Conservation (phyloP, 2,113 vertebrate species). For the Myotis yumanensis region DNA sequence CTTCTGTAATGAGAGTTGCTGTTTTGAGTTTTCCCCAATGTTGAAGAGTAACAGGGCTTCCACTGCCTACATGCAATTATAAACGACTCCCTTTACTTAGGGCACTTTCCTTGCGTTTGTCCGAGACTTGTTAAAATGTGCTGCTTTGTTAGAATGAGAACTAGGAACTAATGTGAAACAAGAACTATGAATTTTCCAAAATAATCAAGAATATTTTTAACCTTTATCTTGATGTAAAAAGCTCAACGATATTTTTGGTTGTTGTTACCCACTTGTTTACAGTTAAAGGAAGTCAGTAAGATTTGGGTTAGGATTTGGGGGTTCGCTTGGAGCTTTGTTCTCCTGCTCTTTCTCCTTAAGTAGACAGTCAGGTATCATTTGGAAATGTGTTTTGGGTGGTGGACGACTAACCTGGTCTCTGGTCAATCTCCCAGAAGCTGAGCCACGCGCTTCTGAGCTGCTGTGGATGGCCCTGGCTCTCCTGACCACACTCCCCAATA, state of each 20-base stretch:
- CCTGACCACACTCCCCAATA: not conserved
- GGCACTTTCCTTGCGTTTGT: not conserved
- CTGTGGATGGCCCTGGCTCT: slow-evolving; percentile 56
- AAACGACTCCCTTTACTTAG: not conserved
- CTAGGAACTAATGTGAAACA: not conserved
- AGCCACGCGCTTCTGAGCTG: accelerated
- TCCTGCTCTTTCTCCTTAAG: not conserved
- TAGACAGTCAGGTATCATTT: not conserved
- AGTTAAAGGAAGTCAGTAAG: not conserved
- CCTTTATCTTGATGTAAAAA: not conserved
- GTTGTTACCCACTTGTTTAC: not conserved
- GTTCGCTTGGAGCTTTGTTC: not conserved
- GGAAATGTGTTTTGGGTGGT: not conserved
- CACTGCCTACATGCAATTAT: not conserved
- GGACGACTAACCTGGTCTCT: not conserved
- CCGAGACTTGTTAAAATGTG: not conserved
- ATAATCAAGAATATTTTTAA: not conserved
- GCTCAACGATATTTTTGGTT: not conserved
- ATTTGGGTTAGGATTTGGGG: not conserved
- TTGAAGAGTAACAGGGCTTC: not conserved
- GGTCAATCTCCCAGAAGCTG: not conserved
- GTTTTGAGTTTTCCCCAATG: not conserved
- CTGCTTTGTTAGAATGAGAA: not conserved
- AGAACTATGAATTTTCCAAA: not conserved
- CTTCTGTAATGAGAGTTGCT: not conserved